phyloP scores from a whole-genome alignment of 2,113 vertebrate species.

The Nycticorax nycticorax region DNA sequence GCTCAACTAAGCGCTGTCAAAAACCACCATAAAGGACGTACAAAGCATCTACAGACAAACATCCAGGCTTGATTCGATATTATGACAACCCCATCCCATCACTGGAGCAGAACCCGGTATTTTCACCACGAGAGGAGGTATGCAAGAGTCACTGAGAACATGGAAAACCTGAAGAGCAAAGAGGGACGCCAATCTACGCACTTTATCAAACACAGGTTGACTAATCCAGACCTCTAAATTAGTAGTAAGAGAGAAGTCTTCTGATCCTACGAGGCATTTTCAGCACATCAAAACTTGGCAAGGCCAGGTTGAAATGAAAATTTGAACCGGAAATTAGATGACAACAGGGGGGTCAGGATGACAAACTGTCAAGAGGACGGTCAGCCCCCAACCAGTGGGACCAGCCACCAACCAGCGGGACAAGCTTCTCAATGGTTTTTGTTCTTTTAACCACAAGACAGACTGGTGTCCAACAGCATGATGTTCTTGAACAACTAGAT shows the following conservation, averaged over 20 bases:
- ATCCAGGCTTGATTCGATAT: neutral
- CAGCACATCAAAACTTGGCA: neutral
- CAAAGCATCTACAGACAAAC: neutral
- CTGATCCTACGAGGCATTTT: neutral
- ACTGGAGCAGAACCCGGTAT: neutral
- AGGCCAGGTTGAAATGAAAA: neutral
- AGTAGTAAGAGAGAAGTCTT: neutral
- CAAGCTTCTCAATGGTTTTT: neutral
- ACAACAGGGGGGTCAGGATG: neutral
- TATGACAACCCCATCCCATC: neutral
- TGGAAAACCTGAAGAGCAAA: neutral
- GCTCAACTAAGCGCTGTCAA: neutral
- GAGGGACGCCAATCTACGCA: accelerated
- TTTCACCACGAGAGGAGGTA: neutral
- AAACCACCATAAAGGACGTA: neutral
- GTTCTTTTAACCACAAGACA: neutral
- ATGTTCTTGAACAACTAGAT: neutral
- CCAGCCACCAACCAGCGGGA: neutral
- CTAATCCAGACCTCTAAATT: neutral
- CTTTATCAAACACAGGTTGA: neutral
- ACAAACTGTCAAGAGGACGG: neutral
- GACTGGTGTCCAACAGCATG: accelerated
- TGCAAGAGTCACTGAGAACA: accelerated
- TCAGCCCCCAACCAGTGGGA: neutral
- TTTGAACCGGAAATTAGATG: neutral